Evolutionary conservation across 2,797 vertebrate species (phyloP).

Genomic region (Catharus ustulatus): DNA sequence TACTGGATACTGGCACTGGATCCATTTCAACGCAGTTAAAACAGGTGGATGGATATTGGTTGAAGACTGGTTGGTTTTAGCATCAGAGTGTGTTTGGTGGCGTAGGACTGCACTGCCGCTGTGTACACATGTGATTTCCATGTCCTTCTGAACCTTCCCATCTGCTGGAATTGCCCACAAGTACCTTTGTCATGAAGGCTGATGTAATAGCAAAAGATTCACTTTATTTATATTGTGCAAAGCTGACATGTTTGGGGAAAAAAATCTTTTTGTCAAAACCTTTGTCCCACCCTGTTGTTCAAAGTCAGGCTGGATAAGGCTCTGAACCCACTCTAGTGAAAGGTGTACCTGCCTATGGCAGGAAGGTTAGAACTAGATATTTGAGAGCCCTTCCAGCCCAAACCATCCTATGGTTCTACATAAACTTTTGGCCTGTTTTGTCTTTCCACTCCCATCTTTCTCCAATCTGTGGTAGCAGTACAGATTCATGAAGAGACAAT

Average conservation of each 20-base stretch:
- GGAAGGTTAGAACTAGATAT: neutral
- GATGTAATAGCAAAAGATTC: neutral
- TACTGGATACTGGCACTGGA: neutral
- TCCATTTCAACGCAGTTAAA: neutral
- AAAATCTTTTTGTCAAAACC: neutral
- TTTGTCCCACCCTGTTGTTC: neutral
- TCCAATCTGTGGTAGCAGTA: neutral
- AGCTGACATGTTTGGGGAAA: neutral
- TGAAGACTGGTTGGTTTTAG: neutral
- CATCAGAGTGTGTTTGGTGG: neutral
- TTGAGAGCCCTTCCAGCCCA: neutral
- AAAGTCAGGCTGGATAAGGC: neutral
- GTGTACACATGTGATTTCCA: neutral
- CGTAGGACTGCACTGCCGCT: neutral
- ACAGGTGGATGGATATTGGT: neutral
- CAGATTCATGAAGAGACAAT: neutral
- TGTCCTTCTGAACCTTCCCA: neutral
- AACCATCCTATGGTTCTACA: neutral
- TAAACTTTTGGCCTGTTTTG: neutral
- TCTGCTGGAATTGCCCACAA: neutral
- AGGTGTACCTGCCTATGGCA: neutral
- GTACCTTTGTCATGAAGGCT: neutral
- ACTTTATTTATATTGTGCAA: neutral
- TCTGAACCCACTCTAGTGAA: neutral
- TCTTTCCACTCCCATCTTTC: neutral